Conservation (phyloP, 2,113 vertebrate species). For the Reinhardtius hippoglossoides region DNA sequence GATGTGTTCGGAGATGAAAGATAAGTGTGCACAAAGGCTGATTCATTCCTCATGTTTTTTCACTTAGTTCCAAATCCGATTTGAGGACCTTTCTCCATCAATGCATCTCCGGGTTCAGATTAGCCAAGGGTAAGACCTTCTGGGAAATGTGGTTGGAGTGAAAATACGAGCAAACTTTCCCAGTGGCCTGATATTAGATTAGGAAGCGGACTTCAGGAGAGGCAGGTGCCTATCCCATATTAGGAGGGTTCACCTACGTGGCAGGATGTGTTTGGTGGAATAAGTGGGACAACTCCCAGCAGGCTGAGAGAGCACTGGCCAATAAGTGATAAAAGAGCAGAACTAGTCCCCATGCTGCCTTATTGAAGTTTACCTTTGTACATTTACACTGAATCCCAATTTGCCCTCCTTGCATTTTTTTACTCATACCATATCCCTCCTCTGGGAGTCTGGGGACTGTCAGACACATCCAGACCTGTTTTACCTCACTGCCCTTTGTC, state of each 20-base stretch:
- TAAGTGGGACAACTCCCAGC: slow-evolving; percentile 84
- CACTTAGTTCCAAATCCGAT: slow-evolving; percentile 64
- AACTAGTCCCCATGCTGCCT: slow-evolving; percentile 68
- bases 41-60: slow-evolving; percentile 63
- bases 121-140: slow-evolving; percentile 60
- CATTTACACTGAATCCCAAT: slow-evolving; percentile 71
- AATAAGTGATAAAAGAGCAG: slow-evolving; percentile 78
- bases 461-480: slow-evolving; percentile 53
- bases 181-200: slow-evolving; percentile 77
- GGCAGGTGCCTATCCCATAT: slow-evolving; percentile 62
- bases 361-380: slow-evolving; percentile 81
- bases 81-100: slow-evolving; percentile 63
- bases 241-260: slow-evolving; percentile 77
- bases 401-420: slow-evolving; percentile 58
- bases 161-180: slow-evolving; percentile 68
- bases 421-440: slow-evolving; percentile 33
- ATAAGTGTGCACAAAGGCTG: slow-evolving; percentile 53
- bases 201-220: slow-evolving; percentile 61
- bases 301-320: slow-evolving; percentile 76
- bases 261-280: slow-evolving; percentile 74
- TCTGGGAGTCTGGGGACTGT: slow-evolving; percentile 47
- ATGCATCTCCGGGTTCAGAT: slow-evolving; percentile 52
- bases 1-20: slow-evolving; percentile 66
- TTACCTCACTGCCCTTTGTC: slow-evolving; percentile 63
- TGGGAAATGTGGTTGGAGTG: slow-evolving; percentile 77